phyloP scores from a whole-genome alignment of 2,888 invertebrate species.

The Agriopis aurantiaria region DNA sequence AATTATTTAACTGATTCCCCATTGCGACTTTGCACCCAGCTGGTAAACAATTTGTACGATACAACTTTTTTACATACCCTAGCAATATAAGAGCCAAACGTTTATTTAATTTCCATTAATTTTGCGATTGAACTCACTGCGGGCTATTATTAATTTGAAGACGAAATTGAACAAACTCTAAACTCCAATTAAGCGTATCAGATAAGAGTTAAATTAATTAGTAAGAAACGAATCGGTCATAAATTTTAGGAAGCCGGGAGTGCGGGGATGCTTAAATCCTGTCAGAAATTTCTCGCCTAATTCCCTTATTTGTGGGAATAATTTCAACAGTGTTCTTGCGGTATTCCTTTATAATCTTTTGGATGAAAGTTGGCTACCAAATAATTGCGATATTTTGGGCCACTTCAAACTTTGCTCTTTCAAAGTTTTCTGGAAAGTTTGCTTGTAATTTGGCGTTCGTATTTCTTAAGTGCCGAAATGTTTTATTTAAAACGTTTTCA shows the following conservation, averaged over 20 bases:
- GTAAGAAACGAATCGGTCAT: slow-evolving; percentile 65
- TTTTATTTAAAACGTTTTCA: slow-evolving; percentile 25
- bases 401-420: slow-evolving; percentile 37
- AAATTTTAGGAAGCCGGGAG: slow-evolving; percentile 61
- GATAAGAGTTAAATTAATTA: slow-evolving; percentile 78
- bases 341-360: slow-evolving; percentile 33
- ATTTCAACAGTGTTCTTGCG: slow-evolving; percentile 50
- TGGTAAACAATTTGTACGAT: too few relatives aligned
- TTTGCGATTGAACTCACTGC: slow-evolving; percentile 47
- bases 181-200: slow-evolving; percentile 72
- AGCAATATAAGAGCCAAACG: slow-evolving; percentile 12
- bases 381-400: slow-evolving; percentile 34
- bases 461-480: slow-evolving; percentile 19
- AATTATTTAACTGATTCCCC: too few relatives aligned
- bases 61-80: background rate
- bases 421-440: slow-evolving; percentile 26
- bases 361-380: slow-evolving; percentile 35
- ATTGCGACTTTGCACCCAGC: too few relatives aligned
- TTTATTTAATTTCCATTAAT: slow-evolving; percentile 44
- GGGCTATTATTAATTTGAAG: slow-evolving; percentile 56
- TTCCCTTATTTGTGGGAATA: slow-evolving; percentile 52
- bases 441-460: slow-evolving; percentile 23
- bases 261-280: slow-evolving; percentile 56
- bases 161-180: slow-evolving; percentile 63
- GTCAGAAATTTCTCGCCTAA: slow-evolving; percentile 53